Evolutionary conservation across 2,888 invertebrate genomes (phyloP).

Genomic region (Lottia scabra): DNA sequence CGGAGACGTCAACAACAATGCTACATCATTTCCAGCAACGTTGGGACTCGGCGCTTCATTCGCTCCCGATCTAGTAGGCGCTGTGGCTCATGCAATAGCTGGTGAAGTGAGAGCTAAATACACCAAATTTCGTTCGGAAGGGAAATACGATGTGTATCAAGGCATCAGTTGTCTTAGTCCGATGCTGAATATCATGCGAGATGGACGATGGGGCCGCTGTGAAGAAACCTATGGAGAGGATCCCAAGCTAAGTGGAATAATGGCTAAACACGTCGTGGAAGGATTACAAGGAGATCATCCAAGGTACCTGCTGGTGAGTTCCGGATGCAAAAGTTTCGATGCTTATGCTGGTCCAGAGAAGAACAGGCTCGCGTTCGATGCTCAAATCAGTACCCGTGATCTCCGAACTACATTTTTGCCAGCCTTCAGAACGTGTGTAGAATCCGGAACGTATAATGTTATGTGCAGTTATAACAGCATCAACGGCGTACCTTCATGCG

Average conservation of each 20-base stretch:
- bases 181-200: conserved; percentile 50
- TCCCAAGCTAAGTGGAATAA: conserved; percentile 53
- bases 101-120: conserved; percentile 28
- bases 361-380: conserved; percentile 23
- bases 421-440: conserved; percentile 43
- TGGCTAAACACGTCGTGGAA: conserved; percentile 48
- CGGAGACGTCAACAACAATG: conserved; percentile 11
- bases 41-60: conserved; percentile 12
- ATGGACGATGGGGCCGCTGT: conserved; percentile 48
- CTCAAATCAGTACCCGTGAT: conserved; percentile 38
- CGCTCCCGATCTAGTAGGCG: conserved; percentile 32
- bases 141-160: conserved; percentile 26
- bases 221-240: conserved; percentile 66
- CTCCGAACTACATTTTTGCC: conserved; percentile 49
- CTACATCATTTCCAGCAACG: conserved; percentile 5
- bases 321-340: conserved; percentile 65
- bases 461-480: conserved; percentile 56
- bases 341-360: conserved; percentile 63
- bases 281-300: conserved; percentile 60
- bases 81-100: conserved; percentile 38
- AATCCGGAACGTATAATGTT: conserved; percentile 44
- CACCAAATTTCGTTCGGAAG: conserved; percentile 28
- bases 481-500: conserved; percentile 49
- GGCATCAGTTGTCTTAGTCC: conserved; percentile 48
- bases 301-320: conserved; percentile 55